Base-by-base conservation (phyloP, 2,888 invertebrate species). In the Drosophila mayaguana region DNA sequence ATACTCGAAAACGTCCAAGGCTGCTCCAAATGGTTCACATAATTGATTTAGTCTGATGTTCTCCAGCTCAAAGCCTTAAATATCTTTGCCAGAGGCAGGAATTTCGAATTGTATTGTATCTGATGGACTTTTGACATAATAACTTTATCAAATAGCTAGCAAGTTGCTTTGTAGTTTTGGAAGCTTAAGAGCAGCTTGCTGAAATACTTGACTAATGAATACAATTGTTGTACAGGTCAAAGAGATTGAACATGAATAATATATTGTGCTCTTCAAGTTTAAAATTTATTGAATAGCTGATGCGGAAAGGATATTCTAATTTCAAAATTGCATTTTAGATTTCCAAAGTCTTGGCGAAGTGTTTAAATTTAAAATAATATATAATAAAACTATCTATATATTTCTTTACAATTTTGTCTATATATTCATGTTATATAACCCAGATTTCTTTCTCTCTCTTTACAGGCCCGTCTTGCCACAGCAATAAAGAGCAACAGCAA, bases 401-500 rank as follows among this genome's bases (percentile, higher is more conserved):
- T n/a, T n/a, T n/a, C n/a, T n/a, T n/a, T n/a, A n/a, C n/a, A n/a
- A n/a, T 14, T 51, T 34, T 20, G 1, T 34, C 2, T 9, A 16
- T n/a, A 18, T 11, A 22, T 18, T 14, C 9, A 0, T 20, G n/a
- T 12, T 20, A 43, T 43, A 43, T 1, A 51, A 34, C 6, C 6
- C 18, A 38, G 18, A 3, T 36, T 0, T 0, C 1, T 14, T 68
- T 48, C 14, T 20, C 70, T 18, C 7, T 14, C 36, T n/a, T 40
- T 25, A 0, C 81, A 90, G 91, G 51, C 53, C 42, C 72, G 68
- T 72, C 71, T 66, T 70, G 66, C 69, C 69, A 65, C 68, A 64
- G 56, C 53, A 71, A 63, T 67, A 70, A 88, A 43, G 65, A 72
- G 62, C 63, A 75, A 79, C 66, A 60, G 57, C 62, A 66, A 83